These are phyloP conservation scores for Cebus imitator DNA, from an alignment of 2,113 vertebrate species.

Conservation along the genomic window DNA sequence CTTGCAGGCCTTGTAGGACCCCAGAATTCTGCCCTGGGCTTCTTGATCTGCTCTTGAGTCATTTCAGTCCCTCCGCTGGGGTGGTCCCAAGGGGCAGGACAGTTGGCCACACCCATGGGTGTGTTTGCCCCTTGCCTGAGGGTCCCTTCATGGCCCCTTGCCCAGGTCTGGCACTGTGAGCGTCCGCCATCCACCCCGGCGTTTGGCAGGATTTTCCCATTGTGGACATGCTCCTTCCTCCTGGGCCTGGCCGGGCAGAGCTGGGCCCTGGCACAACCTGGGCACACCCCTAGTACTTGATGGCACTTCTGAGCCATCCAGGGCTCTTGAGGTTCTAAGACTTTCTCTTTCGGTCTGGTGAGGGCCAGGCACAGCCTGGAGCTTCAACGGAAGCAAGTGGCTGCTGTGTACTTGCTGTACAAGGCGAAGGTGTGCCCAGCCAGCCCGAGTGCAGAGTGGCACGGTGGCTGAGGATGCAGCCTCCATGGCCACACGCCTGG, in stretches of 20 bases:
- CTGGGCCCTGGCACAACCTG: neutral
- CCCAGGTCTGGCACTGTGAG: neutral
- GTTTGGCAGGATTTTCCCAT: neutral
- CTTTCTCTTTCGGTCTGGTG: neutral
- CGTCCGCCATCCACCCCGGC: neutral
- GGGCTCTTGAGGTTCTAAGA: neutral
- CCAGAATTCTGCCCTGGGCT: neutral
- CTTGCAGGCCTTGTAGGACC: rapidly evolving
- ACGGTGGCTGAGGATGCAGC: neutral
- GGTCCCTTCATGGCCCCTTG: neutral
- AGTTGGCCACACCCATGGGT: rapidly evolving
- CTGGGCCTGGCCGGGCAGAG: neutral
- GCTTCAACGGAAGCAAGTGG: neutral
- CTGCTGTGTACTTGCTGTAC: neutral
- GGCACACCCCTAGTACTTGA: rapidly evolving
- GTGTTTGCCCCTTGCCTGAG: neutral
- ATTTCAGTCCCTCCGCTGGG: rapidly evolving
- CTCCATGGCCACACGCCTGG: neutral
- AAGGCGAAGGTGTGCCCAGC: rapidly evolving
- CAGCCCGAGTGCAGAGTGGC: neutral
- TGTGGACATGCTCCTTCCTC: neutral
- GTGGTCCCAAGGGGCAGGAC: rapidly evolving
- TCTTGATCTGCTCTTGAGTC: rapidly evolving
- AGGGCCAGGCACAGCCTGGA: neutral
- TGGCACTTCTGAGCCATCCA: neutral